Percentiles rank a stretch among this genome's conserved stretches.
These are phyloP conservation scores for Donacobius atricapilla DNA, from an alignment of 2,113 vertebrate species.

Conservation along the genomic window DNA sequence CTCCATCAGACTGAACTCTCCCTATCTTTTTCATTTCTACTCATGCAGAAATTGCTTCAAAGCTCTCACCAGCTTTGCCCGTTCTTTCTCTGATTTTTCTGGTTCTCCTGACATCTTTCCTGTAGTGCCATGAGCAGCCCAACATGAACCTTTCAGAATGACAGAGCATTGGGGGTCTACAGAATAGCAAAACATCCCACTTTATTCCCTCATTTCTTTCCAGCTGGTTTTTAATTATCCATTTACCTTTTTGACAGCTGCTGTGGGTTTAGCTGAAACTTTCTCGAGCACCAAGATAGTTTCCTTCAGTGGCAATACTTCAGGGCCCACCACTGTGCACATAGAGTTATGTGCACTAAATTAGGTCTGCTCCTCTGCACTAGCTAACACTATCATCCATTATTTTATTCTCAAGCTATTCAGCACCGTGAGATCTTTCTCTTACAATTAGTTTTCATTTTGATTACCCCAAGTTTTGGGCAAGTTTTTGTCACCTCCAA, in stretches of 20 bases:
- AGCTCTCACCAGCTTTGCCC: not conserved
- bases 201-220: not conserved
- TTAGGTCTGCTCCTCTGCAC: not conserved
- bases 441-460: not conserved
- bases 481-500: not conserved
- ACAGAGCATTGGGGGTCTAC: rapidly evolving
- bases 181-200: not conserved
- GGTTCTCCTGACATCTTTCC: not conserved
- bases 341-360: not conserved
- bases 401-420: not conserved
- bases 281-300: not conserved
- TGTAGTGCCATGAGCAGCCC: not conserved
- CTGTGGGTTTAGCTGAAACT: not conserved
- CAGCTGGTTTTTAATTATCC: not conserved
- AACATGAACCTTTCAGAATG: not conserved
- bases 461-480: not conserved
- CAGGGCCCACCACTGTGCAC: not conserved
- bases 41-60: not conserved
- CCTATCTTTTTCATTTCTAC: not conserved
- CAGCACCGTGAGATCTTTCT: not conserved
- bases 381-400: not conserved
- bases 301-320: not conserved
- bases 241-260: not conserved
- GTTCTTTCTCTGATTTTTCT: not conserved
- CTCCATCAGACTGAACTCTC: not conserved